Conservation (phyloP, 2,797 vertebrate species). For the Lemur catta region DNA sequence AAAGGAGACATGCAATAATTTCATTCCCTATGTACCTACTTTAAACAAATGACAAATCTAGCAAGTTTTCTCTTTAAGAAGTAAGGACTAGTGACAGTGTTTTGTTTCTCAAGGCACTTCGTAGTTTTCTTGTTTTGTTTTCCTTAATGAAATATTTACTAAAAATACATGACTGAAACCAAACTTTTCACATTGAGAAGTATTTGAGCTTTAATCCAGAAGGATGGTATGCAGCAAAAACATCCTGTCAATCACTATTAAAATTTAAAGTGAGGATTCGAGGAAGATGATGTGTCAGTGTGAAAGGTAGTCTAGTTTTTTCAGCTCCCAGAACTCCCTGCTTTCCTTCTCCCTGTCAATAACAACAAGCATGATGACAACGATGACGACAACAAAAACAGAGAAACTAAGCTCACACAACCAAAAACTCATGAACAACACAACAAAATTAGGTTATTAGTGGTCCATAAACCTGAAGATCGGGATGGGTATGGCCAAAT, state of each 20-base stretch:
- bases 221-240: neutral
- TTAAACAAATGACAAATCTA: neutral
- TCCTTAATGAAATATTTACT: conserved; percentile 25
- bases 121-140: conserved; percentile 30
- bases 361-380: neutral
- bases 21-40: neutral
- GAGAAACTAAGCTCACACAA: too few relatives aligned
- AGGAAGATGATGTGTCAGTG: neutral
- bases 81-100: neutral
- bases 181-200: conserved; percentile 31
- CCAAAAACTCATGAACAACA: neutral
- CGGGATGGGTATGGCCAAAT: neutral
- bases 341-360: neutral
- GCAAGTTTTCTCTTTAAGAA: neutral
- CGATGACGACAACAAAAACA: neutral
- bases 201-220: neutral
- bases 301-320: neutral
- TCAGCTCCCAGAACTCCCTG: neutral
- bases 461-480: neutral
- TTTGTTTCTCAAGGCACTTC: conserved; percentile 9
- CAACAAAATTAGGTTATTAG: neutral
- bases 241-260: neutral
- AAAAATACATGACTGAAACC: conserved; percentile 1
- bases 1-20: neutral
- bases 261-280: neutral